Evolutionary conservation across 37 sponge, comb jelly and placozoan genomes (phyloP), one percentile per base, ranked within the genome.

Genomic region (Corticium candelabrum): DNA sequence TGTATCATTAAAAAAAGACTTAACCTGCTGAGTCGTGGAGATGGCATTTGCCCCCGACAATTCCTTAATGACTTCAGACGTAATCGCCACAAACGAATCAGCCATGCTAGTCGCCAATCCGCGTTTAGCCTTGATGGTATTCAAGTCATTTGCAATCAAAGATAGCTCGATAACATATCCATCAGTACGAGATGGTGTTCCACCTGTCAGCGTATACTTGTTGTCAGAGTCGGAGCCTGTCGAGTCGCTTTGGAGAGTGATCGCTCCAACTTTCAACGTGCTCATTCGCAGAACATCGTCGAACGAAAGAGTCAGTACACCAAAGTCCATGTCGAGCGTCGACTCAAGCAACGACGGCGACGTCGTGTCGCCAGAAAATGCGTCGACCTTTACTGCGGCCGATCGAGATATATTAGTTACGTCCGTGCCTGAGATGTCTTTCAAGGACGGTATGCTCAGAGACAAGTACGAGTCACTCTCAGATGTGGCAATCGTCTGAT

Each of bases 21-120:
- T 76, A 68, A 72, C 67, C 2, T 80, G n/a, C 40, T 87, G 35
- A 35, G 75, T 74, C 35, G 74, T 83, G 2, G 89, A 84, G 39
- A 82, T 75, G 75, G 85, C 76, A 41, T 79, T 74, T 4, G 35
- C 11, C 37, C 81, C 72, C 35, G 72, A 88, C 35, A 84, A 74
- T 41, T 94, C 95, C 33, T 91, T 74, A 0, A 90, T 79, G 36
- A 90, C 80, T 2, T 37, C 71, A 36, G 43, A 4, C 15, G 40
- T 80, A n/a, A 85, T 86, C 15, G 85, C 76, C 11, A 90, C 81
- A 80, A 80, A 94, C 7, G 95, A 90, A 71, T 86, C 79, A 68
- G 15, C 71, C 21, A 3, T 37, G 34, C 41, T 77, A 4, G 89
- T 90, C 0, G 89, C 93, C 68, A 92, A 85, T 5, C 50, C 78